phyloP scores from a whole-genome alignment of 2,113 vertebrate species.

The Mesocricetus auratus region DNA sequence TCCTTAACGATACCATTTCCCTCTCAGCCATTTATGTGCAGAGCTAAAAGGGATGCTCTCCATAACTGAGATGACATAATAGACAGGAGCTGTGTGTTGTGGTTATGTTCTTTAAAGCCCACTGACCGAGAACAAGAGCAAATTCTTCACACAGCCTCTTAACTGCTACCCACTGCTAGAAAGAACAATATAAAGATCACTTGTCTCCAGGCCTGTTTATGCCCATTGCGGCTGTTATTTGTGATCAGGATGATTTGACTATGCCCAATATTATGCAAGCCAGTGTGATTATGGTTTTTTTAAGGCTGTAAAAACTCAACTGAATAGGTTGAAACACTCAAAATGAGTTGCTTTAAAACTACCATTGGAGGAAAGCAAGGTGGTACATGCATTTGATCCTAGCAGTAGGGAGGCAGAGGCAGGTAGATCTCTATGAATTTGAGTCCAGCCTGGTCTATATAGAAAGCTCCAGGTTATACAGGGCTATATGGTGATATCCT shows the following conservation, averaged over 20 bases:
- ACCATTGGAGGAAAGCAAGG: not conserved
- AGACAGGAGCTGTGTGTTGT: not conserved
- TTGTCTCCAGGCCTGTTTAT: not conserved
- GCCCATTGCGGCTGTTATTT: not conserved
- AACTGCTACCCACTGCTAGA: not conserved
- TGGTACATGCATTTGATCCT: not conserved
- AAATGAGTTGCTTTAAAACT: conserved; percentile 48
- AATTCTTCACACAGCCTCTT: not conserved
- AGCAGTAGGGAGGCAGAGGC: not conserved
- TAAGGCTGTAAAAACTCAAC: conserved; percentile 23
- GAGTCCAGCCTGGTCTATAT: not conserved
- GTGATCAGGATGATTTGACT: not conserved
- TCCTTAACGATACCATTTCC: not conserved
- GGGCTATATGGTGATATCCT: not conserved
- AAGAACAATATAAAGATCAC: not conserved
- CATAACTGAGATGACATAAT: not conserved
- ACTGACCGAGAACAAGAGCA: not conserved
- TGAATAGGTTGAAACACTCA: not conserved
- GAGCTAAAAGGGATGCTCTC: not conserved
- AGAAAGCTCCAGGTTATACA: not conserved
- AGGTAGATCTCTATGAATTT: not conserved
- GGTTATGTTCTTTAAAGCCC: conserved; percentile 30
- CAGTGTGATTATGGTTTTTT: not conserved
- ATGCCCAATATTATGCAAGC: not conserved
- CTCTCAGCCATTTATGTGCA: not conserved